A percentile compares a stretch with the other conserved stretches of the same genome.
Conservation (phyloP, 2,113 vertebrate species). For the Amazona guildingii region DNA sequence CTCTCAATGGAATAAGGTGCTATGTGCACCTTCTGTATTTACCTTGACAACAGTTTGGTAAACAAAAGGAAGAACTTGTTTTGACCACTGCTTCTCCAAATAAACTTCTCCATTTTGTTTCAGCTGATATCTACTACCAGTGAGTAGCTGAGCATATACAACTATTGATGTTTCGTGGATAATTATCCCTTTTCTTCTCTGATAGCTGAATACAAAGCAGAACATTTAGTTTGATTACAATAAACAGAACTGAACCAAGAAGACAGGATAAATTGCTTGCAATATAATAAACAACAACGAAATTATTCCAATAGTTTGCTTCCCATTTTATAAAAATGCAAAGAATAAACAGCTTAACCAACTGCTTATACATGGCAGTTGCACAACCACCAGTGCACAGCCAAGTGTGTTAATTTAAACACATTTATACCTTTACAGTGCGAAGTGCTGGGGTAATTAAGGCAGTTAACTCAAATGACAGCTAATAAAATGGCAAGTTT, state of each 20-base stretch:
- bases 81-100: constrained; percentile 97
- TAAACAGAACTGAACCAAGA: neutral
- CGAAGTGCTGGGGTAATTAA: neutral
- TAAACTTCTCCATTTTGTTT: constrained; percentile 86
- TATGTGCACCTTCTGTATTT: neutral
- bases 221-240: neutral
- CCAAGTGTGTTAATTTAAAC: neutral
- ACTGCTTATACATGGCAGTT: neutral
- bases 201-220: constrained; percentile 76
- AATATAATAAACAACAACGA: neutral
- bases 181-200: constrained; percentile 91
- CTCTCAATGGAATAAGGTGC: neutral
- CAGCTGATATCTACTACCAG: constrained; percentile 88
- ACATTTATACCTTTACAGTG: neutral
- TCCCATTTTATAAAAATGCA: neutral
- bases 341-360: neutral
- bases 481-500: neutral
- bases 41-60: constrained; percentile 93
- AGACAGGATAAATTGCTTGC: neutral
- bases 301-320: neutral
- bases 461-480: neutral
- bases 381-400: neutral
- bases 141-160: constrained; percentile 89
- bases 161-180: constrained; percentile 86
- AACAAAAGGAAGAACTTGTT: constrained; percentile 91